A percentile compares a stretch with the other conserved stretches of the same genome.
Conservation (phyloP, 2,797 vertebrate genomes). For the Paedocypris micromegethes region DNA sequence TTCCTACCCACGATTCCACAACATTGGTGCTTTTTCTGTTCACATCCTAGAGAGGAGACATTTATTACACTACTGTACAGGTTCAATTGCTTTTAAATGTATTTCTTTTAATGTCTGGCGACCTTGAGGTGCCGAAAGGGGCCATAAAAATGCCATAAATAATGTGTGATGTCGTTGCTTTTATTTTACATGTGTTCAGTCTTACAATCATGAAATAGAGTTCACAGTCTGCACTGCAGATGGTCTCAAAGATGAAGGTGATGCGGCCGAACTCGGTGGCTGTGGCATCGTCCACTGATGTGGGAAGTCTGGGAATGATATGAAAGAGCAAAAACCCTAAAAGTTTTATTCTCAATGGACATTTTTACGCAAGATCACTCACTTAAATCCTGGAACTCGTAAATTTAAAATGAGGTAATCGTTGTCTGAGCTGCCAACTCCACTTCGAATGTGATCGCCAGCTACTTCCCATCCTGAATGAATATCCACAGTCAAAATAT, state of each 20-base stretch:
- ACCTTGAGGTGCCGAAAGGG: background rate
- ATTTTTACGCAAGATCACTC: constrained; percentile 49
- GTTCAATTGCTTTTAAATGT: background rate
- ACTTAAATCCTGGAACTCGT: constrained; percentile 94
- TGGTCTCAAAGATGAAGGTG: constrained; percentile 91
- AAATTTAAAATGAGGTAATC: constrained; percentile 96
- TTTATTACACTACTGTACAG: background rate
- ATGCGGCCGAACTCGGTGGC: constrained; percentile 85
- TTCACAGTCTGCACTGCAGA: constrained; percentile 85
- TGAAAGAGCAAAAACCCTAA: background rate
- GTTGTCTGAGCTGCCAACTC: constrained; percentile 88
- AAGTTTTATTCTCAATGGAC: background rate
- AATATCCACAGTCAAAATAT: too few relatives aligned
- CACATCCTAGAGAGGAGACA: constrained; percentile 73
- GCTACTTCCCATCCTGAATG: constrained; percentile 92
- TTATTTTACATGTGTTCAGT: constrained; percentile 2
- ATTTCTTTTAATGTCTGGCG: background rate
- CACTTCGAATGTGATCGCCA: constrained; percentile 87
- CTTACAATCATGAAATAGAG: constrained; percentile 98
- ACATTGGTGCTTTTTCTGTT: constrained; percentile 93
- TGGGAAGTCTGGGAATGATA: constrained; percentile 74
- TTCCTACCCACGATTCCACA: constrained; percentile 92
- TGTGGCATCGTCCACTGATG: constrained; percentile 77
- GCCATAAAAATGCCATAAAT: too few relatives aligned
- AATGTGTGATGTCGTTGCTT: background rate